Conservation (phyloP, 1,140 invertebrate species). For the Leguminivora glycinivorella region DNA sequence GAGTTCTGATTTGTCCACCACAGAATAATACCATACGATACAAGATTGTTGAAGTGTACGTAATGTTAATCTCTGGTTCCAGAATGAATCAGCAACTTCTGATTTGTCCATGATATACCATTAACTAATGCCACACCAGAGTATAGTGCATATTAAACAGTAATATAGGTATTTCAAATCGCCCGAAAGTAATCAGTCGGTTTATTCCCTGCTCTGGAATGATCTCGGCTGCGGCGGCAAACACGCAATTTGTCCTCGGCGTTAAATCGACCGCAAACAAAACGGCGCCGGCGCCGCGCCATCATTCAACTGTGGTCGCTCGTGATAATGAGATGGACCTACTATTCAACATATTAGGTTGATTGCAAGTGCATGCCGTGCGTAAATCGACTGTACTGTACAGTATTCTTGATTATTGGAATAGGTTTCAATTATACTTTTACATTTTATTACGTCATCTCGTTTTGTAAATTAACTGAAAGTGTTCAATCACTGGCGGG, state of each 20-base stretch:
- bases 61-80: too few relatives aligned
- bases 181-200: conserved; percentile 70
- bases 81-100: too few relatives aligned
- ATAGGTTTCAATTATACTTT: background rate
- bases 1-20: conserved; percentile 49
- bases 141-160: conserved; percentile 39
- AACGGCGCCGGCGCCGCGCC: conserved; percentile 66
- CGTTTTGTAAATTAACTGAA: background rate
- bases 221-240: conserved; percentile 69
- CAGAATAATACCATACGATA: conserved; percentile 29
- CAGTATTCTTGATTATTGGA: conserved; percentile 20
- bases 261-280: conserved; percentile 78
- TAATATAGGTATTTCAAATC: conserved; percentile 60
- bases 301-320: conserved; percentile 76
- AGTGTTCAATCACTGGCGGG: too few relatives aligned
- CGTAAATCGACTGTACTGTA: conserved; percentile 44
- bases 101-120: too few relatives aligned
- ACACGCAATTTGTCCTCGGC: conserved; percentile 75
- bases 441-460: background rate
- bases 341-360: conserved; percentile 76
- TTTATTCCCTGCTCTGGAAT: conserved; percentile 64
- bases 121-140: too few relatives aligned
- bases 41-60: too few relatives aligned
- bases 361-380: conserved; percentile 63
- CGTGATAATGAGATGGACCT: conserved; percentile 78